Base-by-base conservation (phyloP, 1,140 invertebrate species). In the Plectrocnemia conspersa region DNA sequence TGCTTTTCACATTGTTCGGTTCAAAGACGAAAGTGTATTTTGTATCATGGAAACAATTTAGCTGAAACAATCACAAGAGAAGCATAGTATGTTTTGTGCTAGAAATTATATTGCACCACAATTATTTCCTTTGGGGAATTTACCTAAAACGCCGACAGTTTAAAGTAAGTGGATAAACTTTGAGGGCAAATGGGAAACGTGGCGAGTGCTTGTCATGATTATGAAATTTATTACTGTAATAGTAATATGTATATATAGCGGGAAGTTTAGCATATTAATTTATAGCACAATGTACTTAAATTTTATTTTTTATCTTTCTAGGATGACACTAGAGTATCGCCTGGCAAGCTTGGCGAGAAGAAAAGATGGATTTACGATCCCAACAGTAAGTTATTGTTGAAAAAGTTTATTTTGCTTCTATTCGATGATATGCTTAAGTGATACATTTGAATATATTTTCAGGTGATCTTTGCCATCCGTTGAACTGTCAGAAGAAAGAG, bases 401-500 rank as follows among this genome's bases (percentile, higher is more conserved):
- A 21, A 41, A 23, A 38, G 10, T 46, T 52, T 54, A 41, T 54
- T 54, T n/a, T n/a, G n/a, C n/a, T n/a, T n/a, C n/a, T 29, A 29
- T 7, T 29, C 27, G n/a, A 29, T 29, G 6, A 29, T 7, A 7
- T 7, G n/a, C n/a, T 29, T 29, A 29, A 29, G 6, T n/a, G 6
- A 29, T 29, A 29, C 44, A 22, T 42, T 24, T 33, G n/a, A 42
- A 22, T 38, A 22, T 54, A 35, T 50, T 49, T 69, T 32, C 78
- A 93, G 89, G 85, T 78, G 85, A 90, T 67, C 79, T 93, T 50
- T 93, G 91, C 71, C 82, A 83, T 60, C 86, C 89, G 27, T 74
- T 93, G 57, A 86, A 88, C 62, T 93, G 91, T 72, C 89, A 89
- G 68, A 88, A 89, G 72, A 88, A 89, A 70, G 89, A 93, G 71